Base-by-base conservation (phyloP, 2,113 vertebrate species). In the Phylloscopus whistleri region DNA sequence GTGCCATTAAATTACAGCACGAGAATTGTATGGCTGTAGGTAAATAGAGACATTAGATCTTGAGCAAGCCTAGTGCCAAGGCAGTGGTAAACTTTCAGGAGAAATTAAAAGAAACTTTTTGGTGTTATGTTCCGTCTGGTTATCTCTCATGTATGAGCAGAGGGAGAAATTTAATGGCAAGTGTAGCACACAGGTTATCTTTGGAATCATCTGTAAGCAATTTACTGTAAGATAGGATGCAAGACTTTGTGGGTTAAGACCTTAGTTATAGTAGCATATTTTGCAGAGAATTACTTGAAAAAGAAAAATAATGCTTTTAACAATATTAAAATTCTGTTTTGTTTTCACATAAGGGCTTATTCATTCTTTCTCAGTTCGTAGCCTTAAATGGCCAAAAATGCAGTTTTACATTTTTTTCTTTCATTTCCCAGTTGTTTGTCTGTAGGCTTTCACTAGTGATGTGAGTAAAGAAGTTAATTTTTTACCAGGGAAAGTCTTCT, bases 311-410 rank as follows among this genome's bases (percentile, higher is more conserved):
- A 43, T 58, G 26, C 55, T 74, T 94, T 74, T 62, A 85, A 31
- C 11, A 59, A 10, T 69, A 56, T 27, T 76, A 51, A 62, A 72
- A 20, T 78, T 80, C 69, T 46, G 8, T 52, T 91, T 84, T 82
- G 33, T 84, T 90, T 88, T 84, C 18, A 35, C 9, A 5, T 66
- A 70, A 77, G 27, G 24, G 2, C 28, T 90, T 74, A 27, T 80
- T 88, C 17, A 10, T 76, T 88, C 88, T 83, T 88, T 77, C 33
- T 74, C 9, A 23, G 43, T 51, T 89, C 23, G 35, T 81, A 43
- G 33, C 88, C 76, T 94, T 75, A 95, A 86, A 93, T 94, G 63
- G 72, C 60, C 28, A 94, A 56, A 94, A 90, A 72, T 85, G 52
- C 44, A 46, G 60, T 51, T 78, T 82, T 56, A 77, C 13, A 5